phyloP scores from a whole-genome alignment of 1,140 invertebrate genomes.

The Zaprionus camerounensis region DNA sequence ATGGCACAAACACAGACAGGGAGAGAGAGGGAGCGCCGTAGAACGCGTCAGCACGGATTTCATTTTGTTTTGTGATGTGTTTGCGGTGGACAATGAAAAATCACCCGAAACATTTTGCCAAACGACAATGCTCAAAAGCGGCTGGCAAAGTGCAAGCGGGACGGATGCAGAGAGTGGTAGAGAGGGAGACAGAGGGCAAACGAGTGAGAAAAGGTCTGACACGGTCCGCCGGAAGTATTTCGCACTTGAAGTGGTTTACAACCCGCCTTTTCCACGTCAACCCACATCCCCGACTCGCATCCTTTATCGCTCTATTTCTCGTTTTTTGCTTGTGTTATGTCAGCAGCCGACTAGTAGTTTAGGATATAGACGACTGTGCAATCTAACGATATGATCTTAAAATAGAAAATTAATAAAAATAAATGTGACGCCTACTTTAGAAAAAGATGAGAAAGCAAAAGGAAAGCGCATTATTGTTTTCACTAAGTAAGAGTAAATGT shows the following conservation, averaged over 20 bases:
- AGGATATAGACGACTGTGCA: not conserved
- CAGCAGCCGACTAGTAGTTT: not conserved
- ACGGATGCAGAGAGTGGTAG: not conserved
- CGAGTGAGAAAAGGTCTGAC: slow-evolving; percentile 16
- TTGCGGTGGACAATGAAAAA: slow-evolving; percentile 80
- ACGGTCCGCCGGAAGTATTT: slow-evolving; percentile 64
- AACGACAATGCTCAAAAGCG: slow-evolving; percentile 30
- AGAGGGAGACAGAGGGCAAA: not conserved
- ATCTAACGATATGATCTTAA: not conserved
- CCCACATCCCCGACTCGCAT: not conserved
- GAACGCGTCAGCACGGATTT: slow-evolving; percentile 65
- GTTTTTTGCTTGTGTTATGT: not conserved
- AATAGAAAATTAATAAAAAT: not conserved
- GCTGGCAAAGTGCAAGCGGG: slow-evolving; percentile 4
- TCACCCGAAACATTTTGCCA: slow-evolving; percentile 65
- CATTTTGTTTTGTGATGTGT: slow-evolving; percentile 69
- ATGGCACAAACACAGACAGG: not conserved
- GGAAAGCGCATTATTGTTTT: not conserved
- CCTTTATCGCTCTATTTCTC: slow-evolving; percentile 1
- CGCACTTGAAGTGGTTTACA: slow-evolving; percentile 59
- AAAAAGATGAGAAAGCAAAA: not conserved
- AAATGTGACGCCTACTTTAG: not conserved
- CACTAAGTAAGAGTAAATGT: too few species aligned
- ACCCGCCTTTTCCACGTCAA: too few species aligned
- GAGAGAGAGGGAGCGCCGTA: not conserved